Conservation (phyloP, 2,888 invertebrate species). For the Tromatobia lineatoria region DNA sequence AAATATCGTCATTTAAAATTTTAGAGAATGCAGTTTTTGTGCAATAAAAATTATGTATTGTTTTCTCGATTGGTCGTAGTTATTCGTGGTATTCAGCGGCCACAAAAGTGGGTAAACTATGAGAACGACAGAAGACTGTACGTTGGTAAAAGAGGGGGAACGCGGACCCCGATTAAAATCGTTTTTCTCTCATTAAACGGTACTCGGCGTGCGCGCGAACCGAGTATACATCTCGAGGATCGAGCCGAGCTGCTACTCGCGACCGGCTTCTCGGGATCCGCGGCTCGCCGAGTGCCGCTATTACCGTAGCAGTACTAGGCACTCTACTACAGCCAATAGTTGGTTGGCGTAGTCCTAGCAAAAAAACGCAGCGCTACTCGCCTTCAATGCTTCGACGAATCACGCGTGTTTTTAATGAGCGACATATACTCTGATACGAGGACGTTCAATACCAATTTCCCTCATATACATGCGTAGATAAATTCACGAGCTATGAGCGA, state of each 20-base stretch:
- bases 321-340: not conserved
- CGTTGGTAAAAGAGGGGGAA: not conserved
- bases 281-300: conserved; percentile 15
- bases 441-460: not conserved
- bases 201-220: conserved; percentile 35
- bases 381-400: conserved; percentile 6
- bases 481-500: no score
- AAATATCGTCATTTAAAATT: no score
- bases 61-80: not conserved
- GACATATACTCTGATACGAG: not conserved
- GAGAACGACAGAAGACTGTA: not conserved
- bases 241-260: not conserved
- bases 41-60: not conserved
- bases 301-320: conserved; percentile 1
- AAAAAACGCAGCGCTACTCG: not conserved
- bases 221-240: conserved; percentile 3
- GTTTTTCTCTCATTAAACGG: conserved; percentile 59
- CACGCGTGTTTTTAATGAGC: conserved; percentile 20
- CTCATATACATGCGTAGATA: not conserved
- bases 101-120: conserved; percentile 2
- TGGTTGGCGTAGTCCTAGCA: not conserved
- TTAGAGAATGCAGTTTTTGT: no score
- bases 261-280: conserved; percentile 12
- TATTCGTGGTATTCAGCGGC: not conserved
- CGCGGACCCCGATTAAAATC: conserved; percentile 35